phyloP scores from a whole-genome alignment of 1,140 invertebrate species.

The Dendroctonus ponderosae region DNA sequence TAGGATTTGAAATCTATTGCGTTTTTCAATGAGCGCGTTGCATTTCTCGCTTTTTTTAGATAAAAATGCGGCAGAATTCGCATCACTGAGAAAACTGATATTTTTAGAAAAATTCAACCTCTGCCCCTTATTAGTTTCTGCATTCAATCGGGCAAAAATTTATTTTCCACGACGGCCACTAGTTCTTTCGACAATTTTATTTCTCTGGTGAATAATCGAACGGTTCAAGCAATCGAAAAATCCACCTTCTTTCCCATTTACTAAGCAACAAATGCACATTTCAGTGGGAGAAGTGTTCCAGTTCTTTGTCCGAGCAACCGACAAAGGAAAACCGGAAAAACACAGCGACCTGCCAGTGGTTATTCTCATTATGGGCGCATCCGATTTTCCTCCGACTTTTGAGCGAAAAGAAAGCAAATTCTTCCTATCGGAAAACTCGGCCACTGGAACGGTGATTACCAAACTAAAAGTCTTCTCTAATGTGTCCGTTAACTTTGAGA shows the following conservation, averaged over 20 bases:
- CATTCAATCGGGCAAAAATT: too few species aligned
- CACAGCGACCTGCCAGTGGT: slow-evolving; percentile 78
- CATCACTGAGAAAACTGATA: too few species aligned
- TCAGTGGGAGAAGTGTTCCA: slow-evolving; percentile 79
- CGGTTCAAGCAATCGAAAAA: too few species aligned
- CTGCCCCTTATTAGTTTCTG: too few species aligned
- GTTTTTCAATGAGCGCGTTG: too few species aligned
- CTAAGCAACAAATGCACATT: slow-evolving; percentile 3
- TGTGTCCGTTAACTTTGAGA: slow-evolving; percentile 41
- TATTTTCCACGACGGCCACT: too few species aligned
- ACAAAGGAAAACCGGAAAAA: slow-evolving; percentile 67
- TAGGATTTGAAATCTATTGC: too few species aligned
- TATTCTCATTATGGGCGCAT: slow-evolving; percentile 70
- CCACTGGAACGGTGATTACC: slow-evolving; percentile 65
- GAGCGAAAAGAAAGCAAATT: slow-evolving; percentile 70
- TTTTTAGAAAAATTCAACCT: too few species aligned
- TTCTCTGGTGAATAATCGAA: too few species aligned
- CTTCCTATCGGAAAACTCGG: slow-evolving; percentile 76
- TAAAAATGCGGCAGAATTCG: too few species aligned
- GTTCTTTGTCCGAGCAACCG: slow-evolving; percentile 84
- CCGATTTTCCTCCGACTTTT: slow-evolving; percentile 70
- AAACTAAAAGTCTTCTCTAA: slow-evolving; percentile 60
- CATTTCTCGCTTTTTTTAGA: too few species aligned
- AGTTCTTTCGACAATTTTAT: too few species aligned
- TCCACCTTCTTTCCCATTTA: not conserved